Evolutionary conservation across 2,888 invertebrate species (phyloP).

Genomic region (Macrophya annulata): DNA sequence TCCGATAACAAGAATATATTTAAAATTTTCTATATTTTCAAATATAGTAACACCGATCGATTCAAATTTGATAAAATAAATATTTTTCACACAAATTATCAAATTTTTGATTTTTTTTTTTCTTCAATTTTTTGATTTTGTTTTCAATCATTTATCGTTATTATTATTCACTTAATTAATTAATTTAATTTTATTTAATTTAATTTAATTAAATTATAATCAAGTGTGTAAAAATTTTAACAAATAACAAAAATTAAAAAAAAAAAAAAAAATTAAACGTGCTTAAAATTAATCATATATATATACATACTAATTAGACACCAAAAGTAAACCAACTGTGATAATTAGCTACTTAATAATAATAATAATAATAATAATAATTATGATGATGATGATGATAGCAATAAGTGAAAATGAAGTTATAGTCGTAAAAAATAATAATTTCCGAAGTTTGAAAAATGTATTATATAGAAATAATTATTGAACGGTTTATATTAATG

Average conservation of each 20-base stretch:
- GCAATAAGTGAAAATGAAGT: neutral
- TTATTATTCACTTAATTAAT: neutral
- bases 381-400: slow-evolving; percentile 69
- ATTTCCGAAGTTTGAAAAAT: no score
- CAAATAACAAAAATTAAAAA: neutral
- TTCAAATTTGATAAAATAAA: slow-evolving; percentile 11
- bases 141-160: neutral
- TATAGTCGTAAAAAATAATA: no score
- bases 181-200: no score
- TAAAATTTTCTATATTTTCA: neutral
- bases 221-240: no score
- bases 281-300: neutral
- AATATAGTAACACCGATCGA: slow-evolving; percentile 8
- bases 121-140: neutral
- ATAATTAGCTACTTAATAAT: slow-evolving; percentile 66
- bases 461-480: neutral
- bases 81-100: neutral
- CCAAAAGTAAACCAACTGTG: slow-evolving; percentile 74
- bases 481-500: neutral
- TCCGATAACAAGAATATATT: neutral
- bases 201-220: no score
- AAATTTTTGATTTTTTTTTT: neutral
- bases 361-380: slow-evolving; percentile 71
- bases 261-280: neutral
- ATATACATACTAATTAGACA: slow-evolving; percentile 57